Evolutionary conservation across 2,888 invertebrate species (phyloP).

Genomic region (Eupithecia centaureata): DNA sequence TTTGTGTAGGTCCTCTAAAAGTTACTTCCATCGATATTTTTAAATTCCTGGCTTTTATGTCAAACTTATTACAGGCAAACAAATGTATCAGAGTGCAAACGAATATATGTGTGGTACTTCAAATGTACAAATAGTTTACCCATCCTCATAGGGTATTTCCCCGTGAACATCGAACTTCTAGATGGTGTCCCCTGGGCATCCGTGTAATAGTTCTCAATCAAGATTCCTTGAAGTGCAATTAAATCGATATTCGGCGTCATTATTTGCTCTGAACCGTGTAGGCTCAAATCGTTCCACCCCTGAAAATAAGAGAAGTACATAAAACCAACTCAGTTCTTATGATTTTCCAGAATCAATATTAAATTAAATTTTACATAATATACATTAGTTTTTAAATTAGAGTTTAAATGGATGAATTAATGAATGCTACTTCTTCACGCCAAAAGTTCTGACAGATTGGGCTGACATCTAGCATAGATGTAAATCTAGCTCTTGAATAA

Average conservation of each 20-base stretch:
- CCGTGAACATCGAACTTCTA: constrained; percentile 89
- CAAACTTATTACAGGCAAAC: not conserved
- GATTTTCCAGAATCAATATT: not conserved
- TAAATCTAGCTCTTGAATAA: no score
- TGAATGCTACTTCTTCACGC: no score
- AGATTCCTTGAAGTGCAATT: constrained; percentile 90
- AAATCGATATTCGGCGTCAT: constrained; percentile 94
- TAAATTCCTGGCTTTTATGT: not conserved
- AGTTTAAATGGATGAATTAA: no score
- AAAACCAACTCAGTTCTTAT: not conserved
- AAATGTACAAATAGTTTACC: constrained; percentile 74
- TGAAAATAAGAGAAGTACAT: constrained; percentile 60
- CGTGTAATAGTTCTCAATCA: constrained; percentile 91
- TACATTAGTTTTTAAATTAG: no score
- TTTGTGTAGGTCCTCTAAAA: not conserved
- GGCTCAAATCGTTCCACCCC: constrained; percentile 95
- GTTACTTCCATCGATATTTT: not conserved
- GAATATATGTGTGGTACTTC: not conserved
- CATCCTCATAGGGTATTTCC: constrained; percentile 91
- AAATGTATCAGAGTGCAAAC: no score
- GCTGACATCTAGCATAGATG: no score
- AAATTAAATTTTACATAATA: no score
- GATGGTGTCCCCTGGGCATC: constrained; percentile 91
- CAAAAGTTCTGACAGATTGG: no score
- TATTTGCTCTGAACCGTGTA: constrained; percentile 92